Conservation (phyloP, 2,888 invertebrate genomes). For the Oxytorus armatus region DNA sequence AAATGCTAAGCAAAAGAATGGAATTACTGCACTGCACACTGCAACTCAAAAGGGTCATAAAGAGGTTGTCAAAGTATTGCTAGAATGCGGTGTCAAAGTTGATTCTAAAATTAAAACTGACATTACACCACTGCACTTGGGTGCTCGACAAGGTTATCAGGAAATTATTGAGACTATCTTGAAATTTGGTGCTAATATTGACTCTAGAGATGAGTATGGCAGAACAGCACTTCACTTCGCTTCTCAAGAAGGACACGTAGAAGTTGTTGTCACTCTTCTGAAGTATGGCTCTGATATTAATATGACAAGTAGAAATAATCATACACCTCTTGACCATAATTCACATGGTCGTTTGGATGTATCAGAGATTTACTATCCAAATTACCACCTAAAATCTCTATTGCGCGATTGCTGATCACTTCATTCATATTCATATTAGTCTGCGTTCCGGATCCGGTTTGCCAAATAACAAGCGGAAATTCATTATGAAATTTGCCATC, state of each 20-base stretch:
- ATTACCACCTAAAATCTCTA: no score
- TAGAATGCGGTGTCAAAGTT: constrained; percentile 17
- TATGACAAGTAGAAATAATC: no score
- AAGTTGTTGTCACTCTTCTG: background rate
- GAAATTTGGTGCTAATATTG: background rate
- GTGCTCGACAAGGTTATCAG: background rate
- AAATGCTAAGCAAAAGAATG: background rate
- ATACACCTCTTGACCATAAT: no score
- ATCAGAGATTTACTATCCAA: no score
- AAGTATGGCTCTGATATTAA: constrained; percentile 1
- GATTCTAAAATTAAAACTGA: background rate
- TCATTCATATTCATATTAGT: no score
- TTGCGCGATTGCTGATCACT: no score
- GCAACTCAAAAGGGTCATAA: background rate
- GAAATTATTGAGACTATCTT: background rate
- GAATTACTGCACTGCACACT: constrained; percentile 9
- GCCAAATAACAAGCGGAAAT: no score
- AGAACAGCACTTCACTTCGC: constrained; percentile 27
- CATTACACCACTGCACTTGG: background rate
- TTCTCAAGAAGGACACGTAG: background rate
- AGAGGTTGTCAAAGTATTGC: background rate
- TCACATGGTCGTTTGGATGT: no score
- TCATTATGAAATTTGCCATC: no score
- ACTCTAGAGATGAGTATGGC: background rate
- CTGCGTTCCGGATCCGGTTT: no score